These are phyloP conservation scores for Aptenodytes patagonicus DNA, from an alignment of 2,113 vertebrate genomes.

Conservation along the genomic window DNA sequence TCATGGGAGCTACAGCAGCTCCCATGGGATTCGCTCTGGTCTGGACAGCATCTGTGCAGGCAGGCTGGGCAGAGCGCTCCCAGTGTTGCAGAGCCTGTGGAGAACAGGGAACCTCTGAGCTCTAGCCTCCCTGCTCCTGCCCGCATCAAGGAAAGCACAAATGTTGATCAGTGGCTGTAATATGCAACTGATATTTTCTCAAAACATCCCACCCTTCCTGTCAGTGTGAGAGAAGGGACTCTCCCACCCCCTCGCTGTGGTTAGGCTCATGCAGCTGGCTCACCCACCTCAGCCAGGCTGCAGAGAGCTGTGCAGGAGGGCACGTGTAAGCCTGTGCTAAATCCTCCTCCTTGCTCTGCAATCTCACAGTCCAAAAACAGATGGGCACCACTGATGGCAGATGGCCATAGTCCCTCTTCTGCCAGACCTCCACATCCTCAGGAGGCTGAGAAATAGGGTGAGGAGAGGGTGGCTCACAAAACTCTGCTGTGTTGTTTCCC, in stretches of 20 bases:
- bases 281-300: background rate
- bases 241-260: fast-evolving
- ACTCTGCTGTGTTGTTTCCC: background rate
- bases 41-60: background rate
- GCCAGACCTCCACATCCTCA: background rate
- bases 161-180: background rate
- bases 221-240: background rate
- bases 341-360: background rate
- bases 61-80: background rate
- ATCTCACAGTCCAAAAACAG: background rate
- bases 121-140: background rate
- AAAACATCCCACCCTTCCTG: background rate
- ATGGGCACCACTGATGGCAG: background rate
- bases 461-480: background rate
- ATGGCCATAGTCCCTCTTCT: background rate
- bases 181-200: background rate
- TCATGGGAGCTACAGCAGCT: background rate
- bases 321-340: background rate
- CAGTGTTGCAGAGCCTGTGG: background rate
- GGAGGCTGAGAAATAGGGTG: background rate
- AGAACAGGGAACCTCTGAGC: background rate
- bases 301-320: background rate
- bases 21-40: background rate
- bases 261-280: background rate
- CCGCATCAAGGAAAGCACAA: background rate